Evolutionary conservation across 2,888 invertebrate genomes (phyloP).

Genomic region (Caenorhabditis angaria): DNA sequence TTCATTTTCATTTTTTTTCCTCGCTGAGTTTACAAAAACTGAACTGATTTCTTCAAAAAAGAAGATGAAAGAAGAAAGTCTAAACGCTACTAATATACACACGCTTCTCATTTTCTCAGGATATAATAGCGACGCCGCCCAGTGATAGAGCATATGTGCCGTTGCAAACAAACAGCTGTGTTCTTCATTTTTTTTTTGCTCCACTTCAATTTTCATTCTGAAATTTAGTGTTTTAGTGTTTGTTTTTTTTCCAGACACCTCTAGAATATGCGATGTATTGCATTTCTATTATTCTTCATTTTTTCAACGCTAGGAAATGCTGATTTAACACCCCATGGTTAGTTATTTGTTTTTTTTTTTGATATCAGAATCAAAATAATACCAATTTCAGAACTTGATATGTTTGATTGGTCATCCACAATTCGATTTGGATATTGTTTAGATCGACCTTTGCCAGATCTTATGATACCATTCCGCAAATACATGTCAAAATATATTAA

Average conservation of each 20-base stretch:
- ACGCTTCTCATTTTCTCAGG: slow-evolving; percentile 49
- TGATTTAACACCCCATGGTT: slow-evolving; percentile 7
- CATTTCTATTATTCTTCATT: background rate
- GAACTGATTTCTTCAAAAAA: background rate
- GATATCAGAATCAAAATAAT: background rate
- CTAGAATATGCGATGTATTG: background rate
- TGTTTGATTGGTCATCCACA: slow-evolving; percentile 67
- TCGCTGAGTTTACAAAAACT: background rate
- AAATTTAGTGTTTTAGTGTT: background rate
- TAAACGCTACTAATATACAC: slow-evolving; percentile 39
- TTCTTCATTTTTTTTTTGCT: slow-evolving; percentile 22
- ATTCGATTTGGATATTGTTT: slow-evolving; percentile 64
- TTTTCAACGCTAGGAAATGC: background rate
- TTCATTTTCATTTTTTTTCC: background rate
- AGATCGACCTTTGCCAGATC: slow-evolving; percentile 60
- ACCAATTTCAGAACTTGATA: slow-evolving; percentile 57
- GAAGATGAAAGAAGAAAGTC: slow-evolving; percentile 2
- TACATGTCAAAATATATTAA: slow-evolving; percentile 64
- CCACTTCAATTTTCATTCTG: slow-evolving; percentile 25
- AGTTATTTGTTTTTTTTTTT: too few species aligned
- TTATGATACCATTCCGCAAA: slow-evolving; percentile 62
- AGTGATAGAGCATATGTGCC: slow-evolving; percentile 44
- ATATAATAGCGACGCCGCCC: slow-evolving; percentile 19
- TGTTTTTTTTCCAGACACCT: background rate
- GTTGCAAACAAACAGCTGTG: slow-evolving; percentile 48